A percentile compares a stretch with the other conserved stretches of the same genome.
Evolutionary conservation across 1,140 invertebrate genomes (phyloP).

Genomic region (Saxidomus purpurata): DNA sequence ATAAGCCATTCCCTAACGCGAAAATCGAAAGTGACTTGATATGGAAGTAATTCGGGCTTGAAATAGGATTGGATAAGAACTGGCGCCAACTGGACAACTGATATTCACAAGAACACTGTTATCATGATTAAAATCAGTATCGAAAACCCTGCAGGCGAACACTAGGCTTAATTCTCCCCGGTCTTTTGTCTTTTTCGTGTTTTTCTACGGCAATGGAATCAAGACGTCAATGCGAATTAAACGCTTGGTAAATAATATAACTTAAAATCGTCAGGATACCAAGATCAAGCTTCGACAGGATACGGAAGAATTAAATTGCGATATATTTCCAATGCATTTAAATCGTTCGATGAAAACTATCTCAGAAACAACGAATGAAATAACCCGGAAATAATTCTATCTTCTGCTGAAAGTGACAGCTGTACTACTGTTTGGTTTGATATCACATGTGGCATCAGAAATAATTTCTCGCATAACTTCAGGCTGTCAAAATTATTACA

Average conservation of each 20-base stretch:
- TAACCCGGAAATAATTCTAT: constrained; percentile 42
- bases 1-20: background rate
- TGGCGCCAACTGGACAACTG: constrained; percentile 52
- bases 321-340: constrained; percentile 67
- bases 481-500: constrained; percentile 53
- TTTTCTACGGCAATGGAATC: constrained; percentile 28
- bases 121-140: constrained; percentile 62
- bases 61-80: constrained; percentile 46
- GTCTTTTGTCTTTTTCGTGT: constrained; percentile 46
- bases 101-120: constrained; percentile 46
- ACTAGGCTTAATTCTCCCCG: constrained; percentile 34
- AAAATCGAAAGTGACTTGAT: constrained; percentile 10
- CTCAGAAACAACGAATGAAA: constrained; percentile 47
- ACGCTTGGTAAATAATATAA: constrained; percentile 40
- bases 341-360: constrained; percentile 43
- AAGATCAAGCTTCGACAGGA: constrained; percentile 49
- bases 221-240: constrained; percentile 52
- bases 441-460: constrained; percentile 53
- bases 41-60: constrained; percentile 34
- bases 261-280: constrained; percentile 29
- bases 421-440: background rate
- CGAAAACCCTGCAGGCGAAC: constrained; percentile 62
- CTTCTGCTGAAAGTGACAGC: constrained; percentile 12
- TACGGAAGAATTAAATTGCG: constrained; percentile 41
- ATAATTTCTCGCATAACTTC: constrained; percentile 61